Percentiles rank a stretch among this genome's conserved stretches.
Conservation (phyloP, 2,888 invertebrate genomes). For the Beris morrisii region DNA sequence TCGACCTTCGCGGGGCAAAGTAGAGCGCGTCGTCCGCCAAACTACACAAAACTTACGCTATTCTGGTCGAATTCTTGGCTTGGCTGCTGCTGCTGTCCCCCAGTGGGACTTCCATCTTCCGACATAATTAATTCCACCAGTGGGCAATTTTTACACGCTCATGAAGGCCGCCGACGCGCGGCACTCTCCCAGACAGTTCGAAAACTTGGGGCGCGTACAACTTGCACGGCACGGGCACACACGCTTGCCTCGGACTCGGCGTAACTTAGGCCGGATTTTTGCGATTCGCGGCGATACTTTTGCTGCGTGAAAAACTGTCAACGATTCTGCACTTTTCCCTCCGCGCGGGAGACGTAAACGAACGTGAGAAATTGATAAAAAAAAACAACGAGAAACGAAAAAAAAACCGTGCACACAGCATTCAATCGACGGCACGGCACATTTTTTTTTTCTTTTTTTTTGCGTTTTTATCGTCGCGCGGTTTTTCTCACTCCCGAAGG, state of each 20-base stretch:
- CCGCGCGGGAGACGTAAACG: neutral
- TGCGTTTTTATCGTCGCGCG: neutral
- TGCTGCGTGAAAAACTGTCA: constrained; percentile 7
- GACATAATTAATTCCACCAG: constrained; percentile 37
- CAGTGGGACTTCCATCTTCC: constrained; percentile 37
- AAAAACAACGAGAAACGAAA: neutral
- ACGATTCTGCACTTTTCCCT: constrained; percentile 6
- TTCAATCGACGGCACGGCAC: constrained; percentile 30
- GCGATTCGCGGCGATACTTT: too few relatives aligned
- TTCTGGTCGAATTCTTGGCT: constrained; percentile 35
- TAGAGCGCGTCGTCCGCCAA: neutral
- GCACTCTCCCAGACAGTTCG: neutral
- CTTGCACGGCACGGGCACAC: too few relatives aligned
- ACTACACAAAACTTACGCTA: constrained; percentile 35
- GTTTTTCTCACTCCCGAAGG: neutral
- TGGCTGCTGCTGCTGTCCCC: constrained; percentile 34
- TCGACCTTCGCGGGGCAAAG: neutral
- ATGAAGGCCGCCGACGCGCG: constrained; percentile 21
- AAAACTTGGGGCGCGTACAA: too few relatives aligned
- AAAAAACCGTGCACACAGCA: neutral
- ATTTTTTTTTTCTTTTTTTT: neutral
- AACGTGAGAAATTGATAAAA: neutral
- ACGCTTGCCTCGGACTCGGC: too few relatives aligned
- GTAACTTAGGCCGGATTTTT: too few relatives aligned
- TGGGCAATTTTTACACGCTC: constrained; percentile 14